Base-by-base conservation (phyloP, 1,140 invertebrate genomes). In the Drosophila littoralis region DNA sequence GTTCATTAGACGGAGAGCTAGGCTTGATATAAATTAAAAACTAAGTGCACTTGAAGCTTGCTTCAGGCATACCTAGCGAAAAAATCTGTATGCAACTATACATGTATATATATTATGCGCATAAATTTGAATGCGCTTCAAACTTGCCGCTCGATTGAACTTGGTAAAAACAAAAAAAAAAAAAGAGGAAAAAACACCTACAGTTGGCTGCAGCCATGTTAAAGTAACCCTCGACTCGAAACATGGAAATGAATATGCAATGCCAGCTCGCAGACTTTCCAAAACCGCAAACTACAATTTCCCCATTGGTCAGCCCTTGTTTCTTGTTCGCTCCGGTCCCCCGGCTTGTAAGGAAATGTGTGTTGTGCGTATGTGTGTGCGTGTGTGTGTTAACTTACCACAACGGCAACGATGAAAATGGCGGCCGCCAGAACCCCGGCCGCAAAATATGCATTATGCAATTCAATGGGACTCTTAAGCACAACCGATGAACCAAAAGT, bases 401-500 rank as follows among this genome's bases (percentile, higher is more conserved):
- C 95, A 52, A 95, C 92, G 13, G 94, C 94, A 54, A 96, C 95
- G 71, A 96, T 95, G 60, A 95, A 93, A 48, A 96, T 94, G 22
- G 95, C 95, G 43, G 94, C 94, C 22, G 94, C 94, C 42, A 96
- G 93, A 1, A 95, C 96, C n/a, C 95, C 95, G 22, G 94, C 95
- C 12, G 95, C 95, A 75, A 96, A 95, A 91, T 96, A 96, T 59
- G 96, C 94, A 92, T 95, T 96, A 92, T 96, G 95, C 72, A 96
- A 93, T 79, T 92, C 91, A 89, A 92, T 90, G 76, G 91, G 82
- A 77, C 91, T 91, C 79, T 92, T 92, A 74, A 92, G 81, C 66
- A 92, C 90, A 81, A 83, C 88, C 79, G 91, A 91, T 86, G 91
- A 91, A 89, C 59, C 95, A 94, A 92, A 95, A 95, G 90, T 95